phyloP scores from a whole-genome alignment of 2,888 invertebrate species.

The Gnatocerus cornutus region DNA sequence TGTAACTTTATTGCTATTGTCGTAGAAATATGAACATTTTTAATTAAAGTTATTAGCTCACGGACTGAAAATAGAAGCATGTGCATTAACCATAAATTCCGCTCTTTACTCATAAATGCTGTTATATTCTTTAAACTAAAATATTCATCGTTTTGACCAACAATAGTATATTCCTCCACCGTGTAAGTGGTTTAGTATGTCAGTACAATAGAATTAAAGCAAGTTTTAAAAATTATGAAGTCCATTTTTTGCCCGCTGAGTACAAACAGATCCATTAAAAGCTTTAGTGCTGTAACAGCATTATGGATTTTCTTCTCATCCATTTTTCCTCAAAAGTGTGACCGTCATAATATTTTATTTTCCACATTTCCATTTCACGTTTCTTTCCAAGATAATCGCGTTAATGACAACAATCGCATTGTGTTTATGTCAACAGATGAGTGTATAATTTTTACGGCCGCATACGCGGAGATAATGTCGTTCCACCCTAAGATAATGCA shows the following conservation, averaged over 20 bases:
- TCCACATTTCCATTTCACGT: conserved; percentile 10
- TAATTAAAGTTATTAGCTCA: too few species aligned
- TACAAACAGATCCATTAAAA: conserved; percentile 40
- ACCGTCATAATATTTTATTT: conserved; percentile 36
- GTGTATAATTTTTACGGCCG: not conserved
- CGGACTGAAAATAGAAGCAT: too few species aligned
- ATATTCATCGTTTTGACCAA: too few species aligned
- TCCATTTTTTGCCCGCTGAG: not conserved
- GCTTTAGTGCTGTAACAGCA: conserved; percentile 41
- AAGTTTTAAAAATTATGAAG: not conserved
- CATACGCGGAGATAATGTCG: conserved; percentile 32
- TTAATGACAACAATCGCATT: not conserved
- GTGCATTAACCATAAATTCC: too few species aligned
- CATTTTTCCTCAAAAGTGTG: conserved; percentile 30
- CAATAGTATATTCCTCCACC: too few species aligned
- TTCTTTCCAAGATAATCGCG: conserved; percentile 1
- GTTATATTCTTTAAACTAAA: too few species aligned
- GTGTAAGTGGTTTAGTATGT: too few species aligned
- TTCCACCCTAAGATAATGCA: conserved; percentile 50
- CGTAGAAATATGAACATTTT: too few species aligned
- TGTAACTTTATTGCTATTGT: too few species aligned
- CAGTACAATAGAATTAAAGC: not conserved
- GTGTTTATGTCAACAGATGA: too few species aligned
- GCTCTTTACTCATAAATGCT: too few species aligned
- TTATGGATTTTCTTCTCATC: conserved; percentile 43